Base-by-base conservation (phyloP, 1,140 invertebrate genomes). In the Neelides sp. region DNA sequence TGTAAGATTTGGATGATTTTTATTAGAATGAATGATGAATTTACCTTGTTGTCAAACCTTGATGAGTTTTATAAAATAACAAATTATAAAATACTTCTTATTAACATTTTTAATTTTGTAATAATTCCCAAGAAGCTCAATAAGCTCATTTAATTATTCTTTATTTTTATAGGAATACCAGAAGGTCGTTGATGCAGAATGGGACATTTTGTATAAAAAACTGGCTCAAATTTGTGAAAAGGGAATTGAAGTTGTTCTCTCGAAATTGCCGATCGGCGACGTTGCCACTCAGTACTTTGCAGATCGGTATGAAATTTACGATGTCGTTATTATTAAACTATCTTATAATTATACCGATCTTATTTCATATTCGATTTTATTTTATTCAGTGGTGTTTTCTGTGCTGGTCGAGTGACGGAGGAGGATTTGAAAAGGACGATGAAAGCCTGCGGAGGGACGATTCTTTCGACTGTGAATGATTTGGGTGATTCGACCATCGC, bases 211-310 rank as follows among this genome's bases (percentile, higher is more conserved):
- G 15, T 99, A 99, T 65, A 81, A 96, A 51, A 98, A 99, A 71
- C 69, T 99, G 54, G 82, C 87, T 2, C 86, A 87, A 60, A 86
- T 99, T 55, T 78, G 92, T 62, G 78, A 87, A 54, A 87, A 82
- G 64, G 95, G 94, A 0, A 95, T 91, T 8, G 90, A 95, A 67
- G 89, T 98, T 24, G 93, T 99, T 32, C 73, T 99, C 1, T 98
- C 93, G 2, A 96, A 95, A 67, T 73, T 99, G 54, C 95, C 96
- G 3, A 99, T 99, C 66, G 96, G 96, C 7, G 96, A 99, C 74
- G 95, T 99, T 8, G 96, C 96, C 23, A 99, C 96, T 7, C 96
- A 99, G 71, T 99, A 92, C 75, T 99, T 99, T 72, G 95, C 96
- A 41, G 96, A 99, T 69, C 77, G 85, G 82, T 83, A 63, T 66